phyloP scores from a whole-genome alignment of 2,113 vertebrate species.

The Grammomys surdaster region DNA sequence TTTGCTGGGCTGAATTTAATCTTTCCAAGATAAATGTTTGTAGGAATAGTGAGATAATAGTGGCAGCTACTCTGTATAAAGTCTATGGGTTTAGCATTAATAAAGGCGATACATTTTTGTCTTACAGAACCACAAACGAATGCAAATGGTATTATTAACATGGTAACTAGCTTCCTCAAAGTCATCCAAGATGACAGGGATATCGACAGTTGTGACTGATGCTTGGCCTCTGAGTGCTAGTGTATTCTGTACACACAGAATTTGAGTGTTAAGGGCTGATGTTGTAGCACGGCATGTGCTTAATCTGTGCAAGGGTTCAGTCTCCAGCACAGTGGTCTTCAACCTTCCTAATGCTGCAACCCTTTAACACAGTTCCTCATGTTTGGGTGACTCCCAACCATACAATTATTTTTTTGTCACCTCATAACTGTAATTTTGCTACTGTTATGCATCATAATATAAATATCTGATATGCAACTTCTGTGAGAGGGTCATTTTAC shows the following conservation, averaged over 20 bases:
- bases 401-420: not conserved
- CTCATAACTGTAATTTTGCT: not conserved
- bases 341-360: not conserved
- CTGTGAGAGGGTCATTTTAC: not conserved
- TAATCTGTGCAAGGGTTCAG: not conserved
- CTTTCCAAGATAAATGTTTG: constrained; percentile 74
- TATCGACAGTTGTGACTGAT: not conserved
- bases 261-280: not conserved
- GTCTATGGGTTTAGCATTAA: constrained; percentile 61
- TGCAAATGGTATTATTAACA: constrained; percentile 57
- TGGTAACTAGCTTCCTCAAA: constrained; percentile 12
- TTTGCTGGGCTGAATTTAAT: constrained; percentile 72
- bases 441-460: not conserved
- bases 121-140: constrained; percentile 57
- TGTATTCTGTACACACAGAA: not conserved
- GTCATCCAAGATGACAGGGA: not conserved
- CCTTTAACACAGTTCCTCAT: not conserved
- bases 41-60: constrained; percentile 69
- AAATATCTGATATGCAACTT: not conserved
- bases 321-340: not conserved
- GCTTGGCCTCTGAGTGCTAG: not conserved
- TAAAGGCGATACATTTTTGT: constrained; percentile 68
- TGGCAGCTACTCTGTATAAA: constrained; percentile 54
- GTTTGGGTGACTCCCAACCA: not conserved
- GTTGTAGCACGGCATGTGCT: not conserved